Conservation (phyloP, 2,113 vertebrate species). For the Bujurquina vittata region DNA sequence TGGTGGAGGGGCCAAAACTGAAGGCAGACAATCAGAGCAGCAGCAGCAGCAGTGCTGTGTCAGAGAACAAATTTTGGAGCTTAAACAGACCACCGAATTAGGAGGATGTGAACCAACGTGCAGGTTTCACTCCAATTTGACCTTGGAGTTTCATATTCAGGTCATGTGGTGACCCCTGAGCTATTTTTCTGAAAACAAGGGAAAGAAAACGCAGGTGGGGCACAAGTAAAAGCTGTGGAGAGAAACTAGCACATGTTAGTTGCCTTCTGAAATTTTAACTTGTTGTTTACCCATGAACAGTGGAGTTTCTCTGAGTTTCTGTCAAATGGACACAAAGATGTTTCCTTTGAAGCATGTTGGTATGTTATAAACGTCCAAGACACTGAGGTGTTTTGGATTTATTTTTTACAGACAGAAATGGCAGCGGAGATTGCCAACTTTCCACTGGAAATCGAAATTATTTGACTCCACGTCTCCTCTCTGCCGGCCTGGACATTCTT, state of each 20-base stretch:
- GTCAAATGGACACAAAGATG: neutral
- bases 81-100: neutral
- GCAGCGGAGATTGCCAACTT: neutral
- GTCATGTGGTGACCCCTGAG: neutral
- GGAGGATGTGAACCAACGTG: neutral
- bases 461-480: neutral
- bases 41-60: neutral
- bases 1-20: neutral
- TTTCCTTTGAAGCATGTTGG: slow-evolving; percentile 1
- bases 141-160: neutral
- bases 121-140: neutral
- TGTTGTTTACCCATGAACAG: no score
- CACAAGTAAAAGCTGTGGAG: neutral
- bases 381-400: neutral
- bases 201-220: neutral
- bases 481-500: neutral
- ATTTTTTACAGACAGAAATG: neutral
- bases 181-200: neutral
- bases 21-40: neutral
- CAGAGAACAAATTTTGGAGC: neutral
- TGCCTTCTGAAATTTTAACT: neutral
- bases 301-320: neutral
- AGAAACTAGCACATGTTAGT: neutral
- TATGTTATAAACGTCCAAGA: neutral
- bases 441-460: slow-evolving; percentile 6